phyloP scores from a whole-genome alignment of 2,797 vertebrate genomes.

The Intellagama lesueurii region DNA sequence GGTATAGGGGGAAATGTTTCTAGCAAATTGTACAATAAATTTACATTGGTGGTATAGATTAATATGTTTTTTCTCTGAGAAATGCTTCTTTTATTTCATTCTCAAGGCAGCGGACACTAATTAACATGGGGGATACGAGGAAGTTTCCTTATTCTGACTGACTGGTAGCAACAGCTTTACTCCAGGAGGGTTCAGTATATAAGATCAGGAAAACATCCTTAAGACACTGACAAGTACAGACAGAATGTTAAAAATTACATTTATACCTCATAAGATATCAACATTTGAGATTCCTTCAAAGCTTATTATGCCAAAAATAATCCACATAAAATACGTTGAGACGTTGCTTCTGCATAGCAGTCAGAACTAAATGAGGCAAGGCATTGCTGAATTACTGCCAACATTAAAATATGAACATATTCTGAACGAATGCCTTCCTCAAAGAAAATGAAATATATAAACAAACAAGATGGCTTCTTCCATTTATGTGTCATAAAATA shows the following conservation, averaged over 20 bases:
- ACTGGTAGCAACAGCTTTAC: background rate
- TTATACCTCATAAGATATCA: conserved; percentile 59
- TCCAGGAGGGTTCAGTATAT: background rate
- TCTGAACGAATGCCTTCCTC: background rate
- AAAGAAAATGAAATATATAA: background rate
- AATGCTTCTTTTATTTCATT: background rate
- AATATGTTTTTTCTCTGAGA: background rate
- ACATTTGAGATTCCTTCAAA: conserved; percentile 58
- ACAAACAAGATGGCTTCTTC: background rate
- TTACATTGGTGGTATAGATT: background rate
- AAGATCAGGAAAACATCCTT: conserved; percentile 42
- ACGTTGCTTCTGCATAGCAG: background rate
- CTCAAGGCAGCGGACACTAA: too few species aligned
- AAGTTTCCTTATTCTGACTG: background rate
- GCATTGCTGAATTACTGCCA: background rate
- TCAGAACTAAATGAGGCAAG: background rate
- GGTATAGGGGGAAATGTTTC: background rate
- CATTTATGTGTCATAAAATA: background rate
- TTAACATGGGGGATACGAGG: background rate
- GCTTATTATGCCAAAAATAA: conserved; percentile 24
- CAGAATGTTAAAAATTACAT: conserved; percentile 67
- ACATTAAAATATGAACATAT: background rate
- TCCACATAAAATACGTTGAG: conserved; percentile 15
- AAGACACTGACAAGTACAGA: conserved; percentile 42
- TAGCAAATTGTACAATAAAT: background rate